Evolutionary conservation across 2,888 invertebrate genomes (phyloP).

Genomic region (Tenthredo scrophulariae): DNA sequence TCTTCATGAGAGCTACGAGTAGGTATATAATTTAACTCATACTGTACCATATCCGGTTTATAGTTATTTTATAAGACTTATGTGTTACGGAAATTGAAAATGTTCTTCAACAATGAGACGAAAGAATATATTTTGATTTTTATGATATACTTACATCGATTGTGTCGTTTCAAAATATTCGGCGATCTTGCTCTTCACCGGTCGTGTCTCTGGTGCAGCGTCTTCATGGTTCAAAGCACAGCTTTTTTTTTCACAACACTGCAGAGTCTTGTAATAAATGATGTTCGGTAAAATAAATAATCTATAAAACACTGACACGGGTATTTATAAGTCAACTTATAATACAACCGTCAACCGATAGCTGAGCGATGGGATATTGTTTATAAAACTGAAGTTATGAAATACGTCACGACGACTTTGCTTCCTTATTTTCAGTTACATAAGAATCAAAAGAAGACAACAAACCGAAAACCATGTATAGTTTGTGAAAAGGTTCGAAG

Average conservation of each 20-base stretch:
- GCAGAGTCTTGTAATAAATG: not conserved
- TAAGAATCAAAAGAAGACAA: not conserved
- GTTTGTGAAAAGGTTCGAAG: not conserved
- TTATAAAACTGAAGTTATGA: not conserved
- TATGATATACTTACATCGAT: not conserved
- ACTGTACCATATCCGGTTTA: not conserved
- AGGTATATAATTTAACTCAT: not conserved
- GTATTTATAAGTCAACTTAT: not conserved
- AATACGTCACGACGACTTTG: not conserved
- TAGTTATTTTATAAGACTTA: not conserved
- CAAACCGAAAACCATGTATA: not conserved
- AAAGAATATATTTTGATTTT: not conserved
- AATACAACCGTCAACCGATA: not conserved
- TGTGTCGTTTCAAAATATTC: not conserved
- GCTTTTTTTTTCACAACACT: constrained; percentile 24
- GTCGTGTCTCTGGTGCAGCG: not conserved
- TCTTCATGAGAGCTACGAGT: not conserved
- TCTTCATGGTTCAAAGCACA: constrained; percentile 7
- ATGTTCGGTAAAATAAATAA: not conserved
- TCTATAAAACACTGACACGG: constrained; percentile 12
- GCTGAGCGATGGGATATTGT: not conserved
- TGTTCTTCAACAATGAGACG: not conserved
- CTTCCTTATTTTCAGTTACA: not conserved
- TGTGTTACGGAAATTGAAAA: not conserved
- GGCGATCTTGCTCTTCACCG: not conserved